Base-by-base conservation (phyloP, 2,888 invertebrate species). In the Lasioglossum vierecki region DNA sequence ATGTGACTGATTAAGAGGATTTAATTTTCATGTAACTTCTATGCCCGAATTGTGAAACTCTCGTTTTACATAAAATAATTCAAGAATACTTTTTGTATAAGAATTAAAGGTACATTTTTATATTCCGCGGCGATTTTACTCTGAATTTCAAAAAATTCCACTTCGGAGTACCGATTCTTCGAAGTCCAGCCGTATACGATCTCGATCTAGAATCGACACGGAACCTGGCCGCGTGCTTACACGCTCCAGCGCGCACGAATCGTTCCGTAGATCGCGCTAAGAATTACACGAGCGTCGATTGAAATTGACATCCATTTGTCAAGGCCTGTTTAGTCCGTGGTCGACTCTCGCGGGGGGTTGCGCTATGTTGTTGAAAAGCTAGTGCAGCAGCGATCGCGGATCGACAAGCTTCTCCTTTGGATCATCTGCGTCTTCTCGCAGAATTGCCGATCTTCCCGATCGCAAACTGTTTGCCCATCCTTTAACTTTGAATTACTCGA, bases 291-390 rank as follows among this genome's bases (percentile, higher is more conserved):
- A 82, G 79, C 87, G 84, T 71, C 86, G 86, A 84, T 87, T 87
- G 89, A 86, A 92, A 92, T 92, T 92, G 92, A 92, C 91, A 92
- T 85, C 87, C 89, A 91, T 91, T 91, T 89, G 85, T 82, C 87
- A 85, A 86, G 89, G 82, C 82, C 75, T 81, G 88, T 88, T 87
- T 89, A 92, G 92, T 92, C 82, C 70, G 84, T 77, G 85, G 79
- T 80, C 85, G 84, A 84, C 88, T 53, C 83, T 88, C 83, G 66
- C 73, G 57, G 70, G 70, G 82, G 72, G 79, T 77, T 72, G 76
- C 49, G 49, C 80, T 39, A 57, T 41, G 80, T 77, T 80, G 46
- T 46, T 57, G 74, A 53, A 82, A 73, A 76, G 18, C 30, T 70
- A 46, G 49, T 57, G 68, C 26, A 22, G 35, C 74, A 18, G 39